Conservation (phyloP, 2,797 vertebrate genomes). For the Ibycter americanus region DNA sequence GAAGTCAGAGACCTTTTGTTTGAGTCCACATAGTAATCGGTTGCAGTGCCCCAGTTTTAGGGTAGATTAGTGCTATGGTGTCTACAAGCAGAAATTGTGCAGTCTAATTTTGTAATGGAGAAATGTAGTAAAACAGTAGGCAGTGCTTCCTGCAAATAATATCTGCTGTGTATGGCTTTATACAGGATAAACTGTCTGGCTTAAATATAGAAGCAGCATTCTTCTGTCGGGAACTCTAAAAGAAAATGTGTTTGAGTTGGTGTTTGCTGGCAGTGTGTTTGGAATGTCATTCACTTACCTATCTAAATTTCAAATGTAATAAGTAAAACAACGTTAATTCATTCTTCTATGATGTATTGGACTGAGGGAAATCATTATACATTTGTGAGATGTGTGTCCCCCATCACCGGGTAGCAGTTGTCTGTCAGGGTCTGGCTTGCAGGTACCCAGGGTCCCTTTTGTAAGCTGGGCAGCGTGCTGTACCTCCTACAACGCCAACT, state of each 20-base stretch:
- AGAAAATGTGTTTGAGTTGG: background rate
- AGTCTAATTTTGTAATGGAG: slow-evolving; percentile 33
- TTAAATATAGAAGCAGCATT: slow-evolving; percentile 23
- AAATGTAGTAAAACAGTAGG: slow-evolving; percentile 34
- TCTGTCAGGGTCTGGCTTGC: background rate
- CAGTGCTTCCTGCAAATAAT: slow-evolving; percentile 18
- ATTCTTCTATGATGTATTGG: background rate
- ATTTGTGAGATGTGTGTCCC: background rate
- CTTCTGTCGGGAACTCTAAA: background rate
- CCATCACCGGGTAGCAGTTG: background rate
- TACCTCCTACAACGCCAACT: background rate
- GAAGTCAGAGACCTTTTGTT: background rate
- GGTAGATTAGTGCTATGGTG: background rate
- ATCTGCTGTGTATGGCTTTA: background rate
- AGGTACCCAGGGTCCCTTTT: background rate
- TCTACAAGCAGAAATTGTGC: background rate
- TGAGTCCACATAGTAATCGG: background rate
- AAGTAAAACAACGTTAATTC: background rate
- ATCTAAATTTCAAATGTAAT: background rate
- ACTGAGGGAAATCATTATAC: background rate
- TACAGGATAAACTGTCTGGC: slow-evolving; percentile 11
- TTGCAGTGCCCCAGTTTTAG: background rate
- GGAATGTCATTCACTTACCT: background rate
- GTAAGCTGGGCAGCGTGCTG: background rate
- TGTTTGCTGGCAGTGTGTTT: slow-evolving; percentile 3